Evolutionary conservation across 1,140 invertebrate species (phyloP).

Genomic region (Brachionus sp.): DNA sequence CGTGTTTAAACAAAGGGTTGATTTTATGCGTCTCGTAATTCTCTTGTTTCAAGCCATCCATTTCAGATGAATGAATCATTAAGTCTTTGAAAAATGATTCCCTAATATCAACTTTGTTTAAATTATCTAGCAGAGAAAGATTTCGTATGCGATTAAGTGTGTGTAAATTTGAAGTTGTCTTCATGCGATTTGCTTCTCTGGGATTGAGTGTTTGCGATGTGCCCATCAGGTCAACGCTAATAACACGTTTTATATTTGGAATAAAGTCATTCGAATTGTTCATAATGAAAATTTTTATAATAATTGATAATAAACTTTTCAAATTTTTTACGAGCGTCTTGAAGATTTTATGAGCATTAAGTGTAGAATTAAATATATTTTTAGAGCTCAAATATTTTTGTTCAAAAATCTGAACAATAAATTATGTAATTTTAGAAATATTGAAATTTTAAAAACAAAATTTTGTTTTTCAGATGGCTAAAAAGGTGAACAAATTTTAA

Average conservation of each 20-base stretch:
- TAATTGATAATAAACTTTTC: background rate
- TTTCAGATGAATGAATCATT: background rate
- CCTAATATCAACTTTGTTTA: background rate
- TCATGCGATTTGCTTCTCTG: background rate
- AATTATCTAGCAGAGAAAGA: background rate
- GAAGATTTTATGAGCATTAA: background rate
- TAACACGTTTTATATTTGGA: constrained; percentile 4
- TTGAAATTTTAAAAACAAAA: background rate
- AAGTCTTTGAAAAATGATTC: constrained; percentile 8
- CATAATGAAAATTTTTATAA: background rate
- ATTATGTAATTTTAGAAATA: background rate
- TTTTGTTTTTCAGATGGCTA: background rate
- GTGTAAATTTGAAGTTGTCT: background rate
- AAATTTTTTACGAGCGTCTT: background rate
- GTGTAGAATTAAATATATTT: background rate
- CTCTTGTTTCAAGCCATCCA: background rate
- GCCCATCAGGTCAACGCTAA: constrained; percentile 6
- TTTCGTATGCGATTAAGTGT: constrained; percentile 2
- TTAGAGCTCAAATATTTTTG: background rate
- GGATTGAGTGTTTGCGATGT: background rate
- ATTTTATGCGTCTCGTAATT: constrained; percentile 6
- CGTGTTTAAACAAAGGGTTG: constrained; percentile 21
- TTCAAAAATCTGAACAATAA: background rate
- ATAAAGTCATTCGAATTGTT: background rate
- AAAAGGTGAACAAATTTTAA: background rate